A percentile compares a stretch with the other conserved stretches of the same genome.
Conservation (phyloP, 1,140 invertebrate genomes). For the Mizuhopecten yessoensis region DNA sequence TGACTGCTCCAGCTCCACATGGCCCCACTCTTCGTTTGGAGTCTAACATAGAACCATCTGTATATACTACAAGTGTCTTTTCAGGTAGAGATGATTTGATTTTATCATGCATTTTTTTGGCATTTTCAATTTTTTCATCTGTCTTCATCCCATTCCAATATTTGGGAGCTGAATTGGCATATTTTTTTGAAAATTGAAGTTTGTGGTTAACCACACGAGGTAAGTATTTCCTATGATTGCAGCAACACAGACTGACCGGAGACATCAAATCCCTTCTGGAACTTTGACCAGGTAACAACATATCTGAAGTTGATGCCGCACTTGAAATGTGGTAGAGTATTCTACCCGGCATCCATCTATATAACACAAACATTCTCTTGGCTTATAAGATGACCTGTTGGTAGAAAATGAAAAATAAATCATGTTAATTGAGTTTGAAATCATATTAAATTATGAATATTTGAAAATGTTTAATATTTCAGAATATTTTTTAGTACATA, state of each 20-base stretch:
- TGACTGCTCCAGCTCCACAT: neutral
- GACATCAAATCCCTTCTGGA: neutral
- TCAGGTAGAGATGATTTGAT: neutral
- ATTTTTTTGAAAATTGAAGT: neutral
- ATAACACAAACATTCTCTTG: conserved; percentile 12
- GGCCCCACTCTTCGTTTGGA: neutral
- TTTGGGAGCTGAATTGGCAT: neutral
- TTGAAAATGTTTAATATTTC: too few species aligned
- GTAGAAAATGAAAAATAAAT: neutral
- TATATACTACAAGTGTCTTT: neutral
- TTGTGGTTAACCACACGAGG: too few species aligned
- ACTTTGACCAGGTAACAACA: neutral
- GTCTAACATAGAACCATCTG: neutral
- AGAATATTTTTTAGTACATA: too few species aligned
- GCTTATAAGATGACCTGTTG: neutral
- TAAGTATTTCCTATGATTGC: neutral
- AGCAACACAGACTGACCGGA: neutral
- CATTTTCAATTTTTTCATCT: neutral
- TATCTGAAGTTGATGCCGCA: neutral
- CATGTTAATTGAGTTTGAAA: too few species aligned
- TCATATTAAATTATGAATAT: too few species aligned
- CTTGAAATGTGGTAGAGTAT: neutral
- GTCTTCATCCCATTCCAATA: neutral
- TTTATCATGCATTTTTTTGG: neutral
- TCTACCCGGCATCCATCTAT: neutral